Conservation (phyloP, 2,113 vertebrate species). For the Ptilorrhoa leucosticta region DNA sequence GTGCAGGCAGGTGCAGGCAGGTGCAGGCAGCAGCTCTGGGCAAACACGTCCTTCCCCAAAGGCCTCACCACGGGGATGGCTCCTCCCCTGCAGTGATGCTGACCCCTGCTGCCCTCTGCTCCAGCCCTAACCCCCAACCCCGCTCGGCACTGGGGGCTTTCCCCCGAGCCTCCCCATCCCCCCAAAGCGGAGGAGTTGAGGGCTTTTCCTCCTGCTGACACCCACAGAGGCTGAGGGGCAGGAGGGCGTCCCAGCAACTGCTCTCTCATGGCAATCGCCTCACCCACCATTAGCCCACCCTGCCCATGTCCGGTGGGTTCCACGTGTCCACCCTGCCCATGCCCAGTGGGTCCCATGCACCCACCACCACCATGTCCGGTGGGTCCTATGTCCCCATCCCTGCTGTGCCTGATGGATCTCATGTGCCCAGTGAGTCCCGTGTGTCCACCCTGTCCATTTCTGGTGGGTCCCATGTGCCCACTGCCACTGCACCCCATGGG, state of each 20-base stretch:
- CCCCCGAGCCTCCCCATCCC: neutral
- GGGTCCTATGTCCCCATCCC: too few relatives aligned
- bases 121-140: neutral
- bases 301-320: neutral
- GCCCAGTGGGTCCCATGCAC: neutral
- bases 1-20: too few relatives aligned
- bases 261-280: neutral
- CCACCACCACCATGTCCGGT: rapidly evolving
- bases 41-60: rapidly evolving
- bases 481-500: too few relatives aligned
- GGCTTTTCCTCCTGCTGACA: neutral
- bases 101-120: neutral
- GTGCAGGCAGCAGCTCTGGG: neutral
- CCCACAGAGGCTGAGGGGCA: too few relatives aligned
- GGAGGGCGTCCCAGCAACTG: too few relatives aligned
- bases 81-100: neutral
- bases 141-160: rapidly evolving
- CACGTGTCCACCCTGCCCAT: neutral
- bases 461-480: too few relatives aligned
- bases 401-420: rapidly evolving
- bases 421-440: neutral
- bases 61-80: too few relatives aligned
- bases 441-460: neutral
- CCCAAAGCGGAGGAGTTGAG: rapidly evolving
- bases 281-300: neutral